A percentile compares a stretch with the other conserved stretches of the same genome.
These are phyloP conservation scores for Leptonema lineaticorne DNA, from an alignment of 1,140 invertebrate species.

Conservation along the genomic window DNA sequence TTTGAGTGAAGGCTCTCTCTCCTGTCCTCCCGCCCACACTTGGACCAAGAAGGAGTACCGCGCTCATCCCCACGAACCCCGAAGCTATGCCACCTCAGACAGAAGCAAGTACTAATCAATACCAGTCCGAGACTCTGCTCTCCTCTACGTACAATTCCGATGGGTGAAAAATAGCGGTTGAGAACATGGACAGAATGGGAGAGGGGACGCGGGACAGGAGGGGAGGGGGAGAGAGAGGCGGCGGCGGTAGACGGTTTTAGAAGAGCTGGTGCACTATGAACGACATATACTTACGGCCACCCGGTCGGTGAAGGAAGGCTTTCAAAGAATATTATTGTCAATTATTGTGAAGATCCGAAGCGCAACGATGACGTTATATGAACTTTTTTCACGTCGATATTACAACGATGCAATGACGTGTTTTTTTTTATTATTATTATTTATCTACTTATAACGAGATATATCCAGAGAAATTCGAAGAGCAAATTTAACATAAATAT, in stretches of 20 bases:
- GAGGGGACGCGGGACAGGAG: background rate
- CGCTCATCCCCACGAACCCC: constrained; percentile 1
- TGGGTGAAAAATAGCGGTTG: constrained; percentile 38
- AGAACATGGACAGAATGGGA: background rate
- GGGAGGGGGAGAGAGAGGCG: background rate
- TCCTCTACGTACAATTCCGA: constrained; percentile 35
- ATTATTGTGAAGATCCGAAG: background rate
- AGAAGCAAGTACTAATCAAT: constrained; percentile 40
- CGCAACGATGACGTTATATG: background rate
- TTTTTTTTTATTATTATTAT: no score
- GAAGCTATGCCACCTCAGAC: constrained; percentile 31
- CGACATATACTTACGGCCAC: background rate
- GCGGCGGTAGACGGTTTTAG: background rate
- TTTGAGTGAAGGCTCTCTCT: constrained; percentile 40
- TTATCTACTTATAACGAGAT: no score
- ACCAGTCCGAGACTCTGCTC: constrained; percentile 34
- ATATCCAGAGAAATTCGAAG: no score
- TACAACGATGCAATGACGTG: no score
- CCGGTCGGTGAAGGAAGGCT: background rate
- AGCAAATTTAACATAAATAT: no score
- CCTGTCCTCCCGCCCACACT: background rate
- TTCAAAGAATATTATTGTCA: background rate
- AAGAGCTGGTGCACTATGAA: background rate
- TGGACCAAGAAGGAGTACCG: no score
- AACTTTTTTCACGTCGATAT: no score